Base-by-base conservation (phyloP, 2,113 vertebrate genomes). In the Petrocephalus zakoni region DNA sequence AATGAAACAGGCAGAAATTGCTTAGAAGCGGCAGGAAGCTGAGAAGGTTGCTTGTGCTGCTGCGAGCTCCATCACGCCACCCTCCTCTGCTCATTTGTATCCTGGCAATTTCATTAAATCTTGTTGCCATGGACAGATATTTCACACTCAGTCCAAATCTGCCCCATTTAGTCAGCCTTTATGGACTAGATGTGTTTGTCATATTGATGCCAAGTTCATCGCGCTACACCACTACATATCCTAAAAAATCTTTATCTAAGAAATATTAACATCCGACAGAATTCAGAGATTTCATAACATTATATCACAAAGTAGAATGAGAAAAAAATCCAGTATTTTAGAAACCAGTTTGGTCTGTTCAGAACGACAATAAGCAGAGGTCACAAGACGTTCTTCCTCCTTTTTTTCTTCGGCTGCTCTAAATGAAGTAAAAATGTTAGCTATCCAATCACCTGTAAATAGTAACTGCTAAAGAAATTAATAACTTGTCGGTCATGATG, bases 121-220 rank as follows among this genome's bases (percentile, higher is more conserved):
- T 78, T 78, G 34, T 78, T 78, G 29, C 72, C 72, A 78, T 78
- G 72, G 72, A 78, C 72, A 78, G 25, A 68, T 78, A 19, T 78
- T 78, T 78, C 34, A 4, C 29, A 75, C 15, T 75, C 29, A 34
- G 25, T 72, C 64, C 25, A 72, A 72, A 72, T 72, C 68, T 72
- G 34, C 15, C 68, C 68, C 68, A 19, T 75, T 37, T 75, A 75
- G 68, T 75, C 29, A 75, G 19, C 29, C 34, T 37, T 15, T 75
- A 78, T 42, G 37, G 72, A 42, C 8, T 19, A 42, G 15, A 78
- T 42, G n/a, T 49, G 21, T 47, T 10, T 49, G 46, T 9, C 81
- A 10, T 11, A 47, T 37, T 47, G 9, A 49, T n/a, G 10, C 21
- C 46, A 3, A 68, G 21, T n/a, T 1, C 61, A 2, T 49, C 10